Conservation (phyloP, 2,113 vertebrate genomes). For the Maylandia zebra region DNA sequence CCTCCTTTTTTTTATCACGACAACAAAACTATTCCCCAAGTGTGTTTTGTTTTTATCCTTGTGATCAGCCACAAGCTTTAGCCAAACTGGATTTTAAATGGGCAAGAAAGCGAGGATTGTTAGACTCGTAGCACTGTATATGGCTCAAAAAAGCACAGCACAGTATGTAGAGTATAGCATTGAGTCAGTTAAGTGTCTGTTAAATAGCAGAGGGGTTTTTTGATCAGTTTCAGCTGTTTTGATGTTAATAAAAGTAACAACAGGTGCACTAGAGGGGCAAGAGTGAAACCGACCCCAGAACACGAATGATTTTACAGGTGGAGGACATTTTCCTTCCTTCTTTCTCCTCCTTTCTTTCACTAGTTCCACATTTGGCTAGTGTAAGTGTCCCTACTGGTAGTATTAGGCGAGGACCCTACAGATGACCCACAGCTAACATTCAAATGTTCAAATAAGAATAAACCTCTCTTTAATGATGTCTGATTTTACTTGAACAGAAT, state of each 20-base stretch:
- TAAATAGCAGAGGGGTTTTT: not conserved
- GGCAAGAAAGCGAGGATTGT: not conserved
- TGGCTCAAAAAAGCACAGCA: not conserved
- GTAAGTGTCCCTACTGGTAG: not conserved
- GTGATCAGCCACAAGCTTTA: not conserved
- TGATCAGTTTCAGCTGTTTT: not conserved
- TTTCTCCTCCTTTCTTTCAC: not conserved
- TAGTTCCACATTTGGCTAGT: not conserved
- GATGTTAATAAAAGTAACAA: not conserved
- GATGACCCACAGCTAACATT: not conserved
- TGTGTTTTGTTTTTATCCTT: not conserved
- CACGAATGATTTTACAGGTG: rapidly evolving
- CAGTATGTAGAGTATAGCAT: not conserved
- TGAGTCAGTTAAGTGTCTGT: not conserved
- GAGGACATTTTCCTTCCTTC: rapidly evolving
- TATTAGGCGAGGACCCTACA: not conserved
- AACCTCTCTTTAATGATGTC: not conserved
- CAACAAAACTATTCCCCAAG: not conserved
- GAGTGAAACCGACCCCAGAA: not conserved
- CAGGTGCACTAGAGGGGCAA: not conserved
- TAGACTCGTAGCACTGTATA: not conserved
- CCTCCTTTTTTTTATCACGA: not conserved
- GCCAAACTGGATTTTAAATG: not conserved
- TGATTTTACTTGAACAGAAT: not conserved
- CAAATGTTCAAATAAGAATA: not conserved